phyloP scores from a whole-genome alignment of 1,140 invertebrate genomes.

The Aphis craccivora region DNA sequence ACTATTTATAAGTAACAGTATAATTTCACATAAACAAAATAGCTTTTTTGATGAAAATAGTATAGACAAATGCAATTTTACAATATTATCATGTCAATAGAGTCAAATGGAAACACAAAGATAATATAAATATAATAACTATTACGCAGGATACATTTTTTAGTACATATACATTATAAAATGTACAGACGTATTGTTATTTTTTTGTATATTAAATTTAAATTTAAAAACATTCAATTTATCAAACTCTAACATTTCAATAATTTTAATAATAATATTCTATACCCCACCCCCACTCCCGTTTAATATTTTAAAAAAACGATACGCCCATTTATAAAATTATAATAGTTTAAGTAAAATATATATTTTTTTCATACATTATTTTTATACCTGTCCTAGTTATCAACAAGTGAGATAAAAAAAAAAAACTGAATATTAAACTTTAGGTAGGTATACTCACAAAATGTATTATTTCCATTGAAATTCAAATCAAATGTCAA shows the following conservation, averaged over 20 bases:
- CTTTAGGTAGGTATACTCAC: background rate
- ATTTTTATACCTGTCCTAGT: background rate
- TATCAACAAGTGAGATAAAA: background rate
- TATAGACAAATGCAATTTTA: no score
- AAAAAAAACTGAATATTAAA: background rate
- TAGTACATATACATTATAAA: no score
- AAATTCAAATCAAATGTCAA: constrained; percentile 9
- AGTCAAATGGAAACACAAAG: background rate
- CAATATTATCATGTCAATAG: background rate
- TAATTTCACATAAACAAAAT: background rate
- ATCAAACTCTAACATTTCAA: background rate
- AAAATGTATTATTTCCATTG: background rate
- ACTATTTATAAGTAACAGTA: background rate
- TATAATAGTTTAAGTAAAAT: background rate
- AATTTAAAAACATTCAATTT: background rate
- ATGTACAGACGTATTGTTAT: background rate
- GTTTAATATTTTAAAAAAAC: background rate
- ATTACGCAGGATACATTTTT: background rate
- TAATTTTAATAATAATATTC: background rate
- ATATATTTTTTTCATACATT: background rate
- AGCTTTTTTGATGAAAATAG: background rate
- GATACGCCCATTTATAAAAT: background rate
- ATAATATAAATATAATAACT: background rate
- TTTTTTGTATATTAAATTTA: background rate
- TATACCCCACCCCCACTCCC: background rate